Base-by-base conservation (phyloP, 2,888 invertebrate species). In the Anaspis maculata region DNA sequence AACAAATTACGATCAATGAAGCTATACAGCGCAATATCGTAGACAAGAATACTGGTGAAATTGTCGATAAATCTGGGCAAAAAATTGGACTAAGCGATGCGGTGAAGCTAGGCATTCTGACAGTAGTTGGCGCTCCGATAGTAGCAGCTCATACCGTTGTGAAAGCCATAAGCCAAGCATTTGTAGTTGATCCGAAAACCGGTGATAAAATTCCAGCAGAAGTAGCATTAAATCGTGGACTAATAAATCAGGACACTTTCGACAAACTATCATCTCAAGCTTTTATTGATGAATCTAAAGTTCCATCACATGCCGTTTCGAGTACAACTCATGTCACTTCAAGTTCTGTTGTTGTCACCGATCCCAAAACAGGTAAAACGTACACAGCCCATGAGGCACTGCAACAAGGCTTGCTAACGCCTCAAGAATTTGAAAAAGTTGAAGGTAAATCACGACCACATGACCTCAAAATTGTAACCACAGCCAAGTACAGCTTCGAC, bases 121-220 rank as follows among this genome's bases (percentile, higher is more conserved):
- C 75, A 9, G 82, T 89, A 6, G 60, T 79, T 27, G 88, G 87
- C 24, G 77, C 82, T 5, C 87, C 88, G 1, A 63, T 86, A 30
- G 73, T 81, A 3, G 83, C 80, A 3, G 77, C 79, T 1, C 76
- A 80, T 35, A 77, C 79, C 45, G 73, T 79, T 1, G 72, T 82
- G 33, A 77, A 81, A 59, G 72, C 79, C 1, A 73, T 83, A 19
- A 19, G 9, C 3, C 64, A 62, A 39, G 38, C 56, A 1, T 77
- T 83, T 69, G 75, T 83, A 9, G 68, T 76, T 33, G 89, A 92
- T 63, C 88, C 91, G 1, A 76, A 74, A 48, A 83, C 87, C 1
- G 88, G 86, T 2, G 79, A 86, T 57, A 77, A 79, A 55, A 70
- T 89, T 45, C 83, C 85, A 1, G 74, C 87, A 48, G 83, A 86